These are phyloP conservation scores for Rhipidura dahli DNA, from an alignment of 2,113 vertebrate genomes.

Conservation along the genomic window DNA sequence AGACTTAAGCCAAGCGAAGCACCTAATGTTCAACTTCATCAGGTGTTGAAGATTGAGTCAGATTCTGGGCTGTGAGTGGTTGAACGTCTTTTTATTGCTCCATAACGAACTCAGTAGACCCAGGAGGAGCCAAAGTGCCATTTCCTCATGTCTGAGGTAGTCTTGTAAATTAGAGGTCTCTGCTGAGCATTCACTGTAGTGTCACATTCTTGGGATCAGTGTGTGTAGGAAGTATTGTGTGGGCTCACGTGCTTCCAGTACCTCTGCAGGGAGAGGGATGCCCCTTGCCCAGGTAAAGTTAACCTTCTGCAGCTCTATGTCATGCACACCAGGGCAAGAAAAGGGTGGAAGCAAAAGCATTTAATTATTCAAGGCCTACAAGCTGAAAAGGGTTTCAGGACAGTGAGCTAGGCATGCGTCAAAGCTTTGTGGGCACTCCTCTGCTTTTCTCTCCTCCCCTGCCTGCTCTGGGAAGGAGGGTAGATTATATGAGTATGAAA, in stretches of 20 bases:
- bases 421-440: not conserved
- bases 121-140: slow-evolving; percentile 4
- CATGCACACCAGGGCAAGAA: not conserved
- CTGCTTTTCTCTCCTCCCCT: not conserved
- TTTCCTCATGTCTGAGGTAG: not conserved
- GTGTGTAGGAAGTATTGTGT: not conserved
- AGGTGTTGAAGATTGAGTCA: slow-evolving; percentile 34
- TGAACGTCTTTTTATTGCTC: slow-evolving; percentile 28
- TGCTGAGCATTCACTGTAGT: not conserved
- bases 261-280: not conserved
- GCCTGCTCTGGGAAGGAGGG: not conserved
- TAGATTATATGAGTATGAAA: not conserved
- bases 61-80: slow-evolving; percentile 15
- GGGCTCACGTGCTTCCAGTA: not conserved
- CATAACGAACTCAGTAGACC: slow-evolving; percentile 22
- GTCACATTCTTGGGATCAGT: not conserved
- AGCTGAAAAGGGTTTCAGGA: slow-evolving; percentile 28
- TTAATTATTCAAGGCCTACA: slow-evolving; percentile 55
- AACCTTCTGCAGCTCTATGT: not conserved
- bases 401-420: not conserved
- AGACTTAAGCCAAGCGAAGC: slow-evolving; percentile 5
- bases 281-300: not conserved
- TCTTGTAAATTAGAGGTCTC: slow-evolving; percentile 12
- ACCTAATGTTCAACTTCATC: not conserved
- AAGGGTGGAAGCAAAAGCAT: not conserved